Evolutionary conservation across 2,888 invertebrate species (phyloP).

Genomic region (Malthinus seriepunctatus): DNA sequence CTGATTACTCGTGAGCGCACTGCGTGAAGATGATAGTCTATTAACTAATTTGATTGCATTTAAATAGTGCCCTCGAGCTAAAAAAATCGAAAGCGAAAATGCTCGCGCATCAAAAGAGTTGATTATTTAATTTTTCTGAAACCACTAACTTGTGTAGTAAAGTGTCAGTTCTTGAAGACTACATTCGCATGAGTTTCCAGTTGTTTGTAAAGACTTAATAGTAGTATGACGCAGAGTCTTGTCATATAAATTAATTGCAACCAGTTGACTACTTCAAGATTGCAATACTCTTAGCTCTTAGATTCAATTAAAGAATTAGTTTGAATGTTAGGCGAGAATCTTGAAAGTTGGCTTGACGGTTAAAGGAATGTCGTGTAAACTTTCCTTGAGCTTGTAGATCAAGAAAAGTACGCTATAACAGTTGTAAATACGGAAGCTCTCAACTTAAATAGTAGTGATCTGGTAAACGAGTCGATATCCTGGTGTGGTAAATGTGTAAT

Average conservation of each 20-base stretch:
- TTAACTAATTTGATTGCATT: constrained; percentile 5
- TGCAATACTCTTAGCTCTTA: constrained; percentile 8
- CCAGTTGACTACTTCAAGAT: constrained; percentile 19
- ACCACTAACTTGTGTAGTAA: too few species aligned
- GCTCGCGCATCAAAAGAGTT: too few species aligned
- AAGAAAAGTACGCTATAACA: not conserved
- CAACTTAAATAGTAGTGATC: constrained; percentile 27
- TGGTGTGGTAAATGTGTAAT: constrained; percentile 25
- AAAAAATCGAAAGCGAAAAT: too few species aligned
- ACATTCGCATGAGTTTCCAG: not conserved
- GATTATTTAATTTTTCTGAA: too few species aligned
- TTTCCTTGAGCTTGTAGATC: not conserved
- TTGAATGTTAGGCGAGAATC: constrained; percentile 19
- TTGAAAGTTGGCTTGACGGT: not conserved
- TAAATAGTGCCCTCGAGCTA: not conserved
- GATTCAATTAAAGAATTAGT: constrained; percentile 28
- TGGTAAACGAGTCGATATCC: constrained; percentile 27
- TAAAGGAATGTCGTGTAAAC: not conserved
- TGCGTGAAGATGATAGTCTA: not conserved
- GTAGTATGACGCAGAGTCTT: constrained; percentile 25
- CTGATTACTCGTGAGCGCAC: not conserved
- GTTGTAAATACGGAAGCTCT: constrained; percentile 26
- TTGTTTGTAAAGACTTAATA: constrained; percentile 9
- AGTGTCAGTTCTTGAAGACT: not conserved
- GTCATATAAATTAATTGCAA: constrained; percentile 27